Percentiles rank a stretch among this genome's conserved stretches.
These are phyloP conservation scores for Polia nebulosa DNA, from an alignment of 2,888 invertebrate genomes.

Conservation along the genomic window DNA sequence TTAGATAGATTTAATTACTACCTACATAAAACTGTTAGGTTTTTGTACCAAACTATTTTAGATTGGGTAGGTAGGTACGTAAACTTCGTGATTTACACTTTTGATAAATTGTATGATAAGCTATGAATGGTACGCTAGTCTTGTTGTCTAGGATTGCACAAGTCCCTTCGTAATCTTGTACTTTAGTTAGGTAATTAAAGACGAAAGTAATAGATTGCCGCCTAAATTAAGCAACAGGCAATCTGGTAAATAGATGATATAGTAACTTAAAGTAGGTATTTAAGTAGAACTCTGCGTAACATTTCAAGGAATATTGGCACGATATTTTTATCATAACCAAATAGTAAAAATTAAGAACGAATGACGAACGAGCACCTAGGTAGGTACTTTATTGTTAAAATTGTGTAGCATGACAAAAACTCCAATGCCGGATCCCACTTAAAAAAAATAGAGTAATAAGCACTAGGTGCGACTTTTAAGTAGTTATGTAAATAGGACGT, in stretches of 20 bases:
- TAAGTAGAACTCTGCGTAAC: background rate
- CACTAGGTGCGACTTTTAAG: no score
- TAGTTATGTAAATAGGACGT: no score
- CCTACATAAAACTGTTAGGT: background rate
- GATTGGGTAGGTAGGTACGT: background rate
- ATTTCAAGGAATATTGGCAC: background rate
- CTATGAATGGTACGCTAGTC: conserved; percentile 46
- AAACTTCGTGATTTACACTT: conserved; percentile 58
- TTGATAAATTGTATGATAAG: conserved; percentile 74
- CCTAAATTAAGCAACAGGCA: background rate
- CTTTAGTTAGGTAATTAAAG: background rate
- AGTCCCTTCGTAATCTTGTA: conserved; percentile 4
- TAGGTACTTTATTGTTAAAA: no score
- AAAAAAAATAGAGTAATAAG: background rate
- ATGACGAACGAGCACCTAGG: no score
- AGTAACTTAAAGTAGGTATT: no score
- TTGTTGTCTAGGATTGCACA: conserved; percentile 22
- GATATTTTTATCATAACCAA: background rate
- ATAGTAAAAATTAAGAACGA: background rate
- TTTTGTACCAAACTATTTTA: background rate
- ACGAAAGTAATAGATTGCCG: background rate
- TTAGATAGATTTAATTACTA: background rate
- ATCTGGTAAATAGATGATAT: background rate
- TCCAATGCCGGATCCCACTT: background rate
- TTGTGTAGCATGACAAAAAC: no score